These are phyloP conservation scores for Menidia menidia DNA, from an alignment of 2,797 vertebrate genomes.

Conservation along the genomic window DNA sequence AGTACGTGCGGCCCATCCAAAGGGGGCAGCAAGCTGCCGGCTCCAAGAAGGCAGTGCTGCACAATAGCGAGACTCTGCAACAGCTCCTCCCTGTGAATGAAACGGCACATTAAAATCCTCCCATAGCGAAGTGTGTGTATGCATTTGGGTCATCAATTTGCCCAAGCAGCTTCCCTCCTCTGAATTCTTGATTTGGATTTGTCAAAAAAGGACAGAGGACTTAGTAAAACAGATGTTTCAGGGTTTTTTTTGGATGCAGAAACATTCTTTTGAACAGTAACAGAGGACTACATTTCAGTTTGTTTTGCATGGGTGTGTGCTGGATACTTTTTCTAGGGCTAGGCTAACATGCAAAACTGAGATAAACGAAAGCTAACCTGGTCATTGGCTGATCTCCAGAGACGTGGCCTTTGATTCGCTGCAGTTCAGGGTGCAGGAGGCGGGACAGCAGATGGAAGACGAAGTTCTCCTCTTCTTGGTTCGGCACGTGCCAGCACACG, in stretches of 20 bases:
- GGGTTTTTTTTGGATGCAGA: background rate
- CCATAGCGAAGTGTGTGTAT: constrained; percentile 4
- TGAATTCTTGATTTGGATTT: constrained; percentile 20
- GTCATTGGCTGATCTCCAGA: constrained; percentile 91
- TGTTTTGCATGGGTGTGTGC: constrained; percentile 24
- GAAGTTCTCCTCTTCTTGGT: constrained; percentile 88
- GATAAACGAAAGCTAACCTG: constrained; percentile 78
- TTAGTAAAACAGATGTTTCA: constrained; percentile 38
- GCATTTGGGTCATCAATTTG: constrained; percentile 11
- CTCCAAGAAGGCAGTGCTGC: constrained; percentile 94
- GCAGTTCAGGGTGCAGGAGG: constrained; percentile 92
- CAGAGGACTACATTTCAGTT: constrained; percentile 1
- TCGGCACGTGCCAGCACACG: constrained; percentile 94
- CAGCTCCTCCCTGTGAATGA: constrained; percentile 91
- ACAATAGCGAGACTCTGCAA: constrained; percentile 94
- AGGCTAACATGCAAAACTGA: constrained; percentile 8
- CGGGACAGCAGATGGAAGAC: constrained; percentile 91
- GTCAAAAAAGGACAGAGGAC: background rate
- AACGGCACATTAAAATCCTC: constrained; percentile 39
- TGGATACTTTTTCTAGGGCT: background rate
- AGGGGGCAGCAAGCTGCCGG: constrained; percentile 92
- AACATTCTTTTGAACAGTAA: constrained; percentile 17
- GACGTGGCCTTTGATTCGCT: constrained; percentile 85
- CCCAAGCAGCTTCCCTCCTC: constrained; percentile 7
- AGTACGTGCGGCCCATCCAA: constrained; percentile 89